phyloP scores from a whole-genome alignment of 1,140 invertebrate genomes.

The Zaprionus kolodkinae region DNA sequence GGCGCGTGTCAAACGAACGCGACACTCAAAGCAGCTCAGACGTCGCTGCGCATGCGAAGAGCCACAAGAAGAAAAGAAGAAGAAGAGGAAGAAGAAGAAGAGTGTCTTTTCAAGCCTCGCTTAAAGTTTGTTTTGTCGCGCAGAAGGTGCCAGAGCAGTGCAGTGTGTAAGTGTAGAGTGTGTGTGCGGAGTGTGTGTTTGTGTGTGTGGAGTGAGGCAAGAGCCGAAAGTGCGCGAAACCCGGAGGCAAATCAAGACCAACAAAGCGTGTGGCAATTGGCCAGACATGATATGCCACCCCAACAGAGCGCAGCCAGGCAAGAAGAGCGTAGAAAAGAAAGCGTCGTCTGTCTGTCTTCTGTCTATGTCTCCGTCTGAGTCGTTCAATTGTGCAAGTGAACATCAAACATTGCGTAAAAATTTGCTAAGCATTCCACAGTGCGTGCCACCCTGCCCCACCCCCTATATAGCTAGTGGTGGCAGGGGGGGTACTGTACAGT shows the following conservation, averaged over 20 bases:
- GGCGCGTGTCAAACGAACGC: conserved; percentile 77
- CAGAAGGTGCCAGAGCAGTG: conserved; percentile 37
- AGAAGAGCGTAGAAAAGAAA: conserved; percentile 65
- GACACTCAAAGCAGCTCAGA: conserved; percentile 71
- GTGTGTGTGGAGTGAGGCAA: conserved; percentile 31
- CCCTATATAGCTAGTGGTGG: too few relatives aligned
- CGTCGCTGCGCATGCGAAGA: conserved; percentile 56
- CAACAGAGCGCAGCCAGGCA: conserved; percentile 66
- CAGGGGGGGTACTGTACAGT: too few relatives aligned
- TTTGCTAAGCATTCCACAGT: conserved; percentile 8
- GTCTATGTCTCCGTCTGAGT: conserved; percentile 29
- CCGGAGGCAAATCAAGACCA: conserved; percentile 24
- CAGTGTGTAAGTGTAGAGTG: conserved; percentile 40
- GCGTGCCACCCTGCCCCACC: background rate
- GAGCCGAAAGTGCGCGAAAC: conserved; percentile 75
- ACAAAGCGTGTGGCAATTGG: conserved; percentile 56
- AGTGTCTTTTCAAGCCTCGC: conserved; percentile 36
- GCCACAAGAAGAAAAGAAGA: conserved; percentile 7
- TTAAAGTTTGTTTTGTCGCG: conserved; percentile 5
- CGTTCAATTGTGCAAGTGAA: conserved; percentile 43
- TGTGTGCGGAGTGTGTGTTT: conserved; percentile 39
- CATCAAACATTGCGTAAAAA: conserved; percentile 61
- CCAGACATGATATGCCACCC: conserved; percentile 20
- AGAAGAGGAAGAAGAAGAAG: conserved; percentile 20
- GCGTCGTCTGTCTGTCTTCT: conserved; percentile 35